Conservation (phyloP, 2,888 invertebrate genomes). For the Apantesis nais region DNA sequence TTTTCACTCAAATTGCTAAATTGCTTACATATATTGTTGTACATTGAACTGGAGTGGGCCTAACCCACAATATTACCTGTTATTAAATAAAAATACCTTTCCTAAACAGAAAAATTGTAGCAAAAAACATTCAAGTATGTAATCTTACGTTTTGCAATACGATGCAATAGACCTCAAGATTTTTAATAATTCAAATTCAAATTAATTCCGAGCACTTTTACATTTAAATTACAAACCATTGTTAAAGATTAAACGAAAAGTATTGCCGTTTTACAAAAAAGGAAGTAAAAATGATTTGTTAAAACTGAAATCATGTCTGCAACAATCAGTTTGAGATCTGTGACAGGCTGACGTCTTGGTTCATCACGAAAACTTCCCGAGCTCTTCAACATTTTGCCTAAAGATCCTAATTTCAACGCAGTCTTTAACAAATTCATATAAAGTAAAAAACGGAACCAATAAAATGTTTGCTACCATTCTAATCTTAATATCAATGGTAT, state of each 20-base stretch:
- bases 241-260: conserved; percentile 13
- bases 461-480: not conserved
- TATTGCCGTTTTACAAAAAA: not conserved
- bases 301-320: conserved; percentile 21
- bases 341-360: conserved; percentile 27
- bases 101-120: not conserved
- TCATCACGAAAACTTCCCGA: conserved; percentile 26
- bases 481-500: conserved; percentile 9
- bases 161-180: conserved; percentile 13
- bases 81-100: not conserved
- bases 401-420: conserved; percentile 34
- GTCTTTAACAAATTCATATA: conserved; percentile 45
- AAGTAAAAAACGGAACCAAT: conserved; percentile 26
- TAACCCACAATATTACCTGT: too few relatives aligned
- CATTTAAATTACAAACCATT: conserved; percentile 23
- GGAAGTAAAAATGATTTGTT: conserved; percentile 3
- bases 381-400: conserved; percentile 24
- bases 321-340: conserved; percentile 13
- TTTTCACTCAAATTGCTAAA: not conserved
- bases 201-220: conserved; percentile 20
- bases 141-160: conserved; percentile 2
- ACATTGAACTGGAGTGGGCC: not conserved
- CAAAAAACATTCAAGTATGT: not conserved
- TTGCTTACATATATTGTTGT: not conserved
- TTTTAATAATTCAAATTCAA: conserved; percentile 19